Conservation (phyloP, 2,888 invertebrate genomes). For the Athalia rosae region DNA sequence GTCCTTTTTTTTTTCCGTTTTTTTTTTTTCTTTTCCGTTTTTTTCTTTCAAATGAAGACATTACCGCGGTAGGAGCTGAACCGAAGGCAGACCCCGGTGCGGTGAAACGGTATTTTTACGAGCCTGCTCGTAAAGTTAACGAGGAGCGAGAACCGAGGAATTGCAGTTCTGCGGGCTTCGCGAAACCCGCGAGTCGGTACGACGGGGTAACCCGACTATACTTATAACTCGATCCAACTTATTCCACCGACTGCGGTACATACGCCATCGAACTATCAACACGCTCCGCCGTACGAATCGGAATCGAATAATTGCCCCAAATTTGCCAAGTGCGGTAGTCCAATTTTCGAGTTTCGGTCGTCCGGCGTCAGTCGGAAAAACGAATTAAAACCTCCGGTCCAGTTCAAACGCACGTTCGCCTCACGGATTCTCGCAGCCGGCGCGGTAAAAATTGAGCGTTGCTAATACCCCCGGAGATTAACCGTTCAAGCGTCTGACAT, state of each 20-base stretch:
- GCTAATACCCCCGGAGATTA: too few species aligned
- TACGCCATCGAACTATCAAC: slow-evolving; percentile 7
- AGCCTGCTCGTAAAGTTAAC: slow-evolving; percentile 73
- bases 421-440: too few species aligned
- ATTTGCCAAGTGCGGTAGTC: not conserved
- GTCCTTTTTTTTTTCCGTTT: not conserved
- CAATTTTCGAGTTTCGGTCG: too few species aligned
- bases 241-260: slow-evolving; percentile 23
- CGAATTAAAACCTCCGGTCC: too few species aligned
- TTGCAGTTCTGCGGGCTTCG: slow-evolving; percentile 28
- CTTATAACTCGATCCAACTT: not conserved
- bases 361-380: too few species aligned
- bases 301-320: not conserved
- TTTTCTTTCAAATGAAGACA: slow-evolving; percentile 68
- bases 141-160: slow-evolving; percentile 63
- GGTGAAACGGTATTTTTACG: slow-evolving; percentile 71
- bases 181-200: not conserved
- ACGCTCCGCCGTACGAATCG: not conserved
- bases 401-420: too few species aligned
- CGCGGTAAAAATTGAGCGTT: too few species aligned
- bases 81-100: slow-evolving; percentile 48
- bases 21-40: not conserved
- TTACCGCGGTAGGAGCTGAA: slow-evolving; percentile 60
- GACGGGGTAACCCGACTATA: not conserved
- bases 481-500: too few species aligned